Conservation (phyloP, 1,140 invertebrate genomes). For the Temnothorax curvispinosus region DNA sequence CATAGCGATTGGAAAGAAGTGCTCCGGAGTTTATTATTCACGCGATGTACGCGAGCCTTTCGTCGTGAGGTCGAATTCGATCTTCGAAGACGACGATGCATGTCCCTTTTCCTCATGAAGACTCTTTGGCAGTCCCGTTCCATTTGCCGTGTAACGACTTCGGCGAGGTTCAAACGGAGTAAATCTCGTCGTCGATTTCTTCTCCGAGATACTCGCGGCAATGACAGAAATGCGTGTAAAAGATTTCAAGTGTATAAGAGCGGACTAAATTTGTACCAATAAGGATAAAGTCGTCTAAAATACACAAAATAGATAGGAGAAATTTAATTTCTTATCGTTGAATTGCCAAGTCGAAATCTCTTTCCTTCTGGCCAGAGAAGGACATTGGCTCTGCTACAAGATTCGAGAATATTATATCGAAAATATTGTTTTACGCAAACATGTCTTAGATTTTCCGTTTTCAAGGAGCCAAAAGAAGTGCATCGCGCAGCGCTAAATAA, state of each 20-base stretch:
- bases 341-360: background rate
- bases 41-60: background rate
- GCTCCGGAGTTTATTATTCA: constrained; percentile 18
- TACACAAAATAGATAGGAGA: background rate
- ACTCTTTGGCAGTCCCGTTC: background rate
- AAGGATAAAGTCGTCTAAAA: background rate
- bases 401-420: background rate
- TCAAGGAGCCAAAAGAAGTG: background rate
- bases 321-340: background rate
- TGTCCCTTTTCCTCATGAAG: constrained; percentile 18
- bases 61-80: constrained; percentile 22
- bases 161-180: constrained; percentile 20
- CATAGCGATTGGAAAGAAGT: background rate
- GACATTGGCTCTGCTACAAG: background rate
- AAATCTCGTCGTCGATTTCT: constrained; percentile 14
- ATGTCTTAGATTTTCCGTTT: constrained; percentile 4
- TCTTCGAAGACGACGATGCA: constrained; percentile 4
- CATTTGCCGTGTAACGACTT: constrained; percentile 44
- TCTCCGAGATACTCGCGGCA: background rate
- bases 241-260: background rate
- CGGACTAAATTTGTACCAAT: background rate
- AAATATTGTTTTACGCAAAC: constrained; percentile 21
- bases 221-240: background rate
- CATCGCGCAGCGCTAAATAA: constrained; percentile 46
- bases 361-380: background rate